These are phyloP conservation scores for Tenualosa thibaudeaui DNA, from an alignment of 2,797 vertebrate species.

Conservation along the genomic window DNA sequence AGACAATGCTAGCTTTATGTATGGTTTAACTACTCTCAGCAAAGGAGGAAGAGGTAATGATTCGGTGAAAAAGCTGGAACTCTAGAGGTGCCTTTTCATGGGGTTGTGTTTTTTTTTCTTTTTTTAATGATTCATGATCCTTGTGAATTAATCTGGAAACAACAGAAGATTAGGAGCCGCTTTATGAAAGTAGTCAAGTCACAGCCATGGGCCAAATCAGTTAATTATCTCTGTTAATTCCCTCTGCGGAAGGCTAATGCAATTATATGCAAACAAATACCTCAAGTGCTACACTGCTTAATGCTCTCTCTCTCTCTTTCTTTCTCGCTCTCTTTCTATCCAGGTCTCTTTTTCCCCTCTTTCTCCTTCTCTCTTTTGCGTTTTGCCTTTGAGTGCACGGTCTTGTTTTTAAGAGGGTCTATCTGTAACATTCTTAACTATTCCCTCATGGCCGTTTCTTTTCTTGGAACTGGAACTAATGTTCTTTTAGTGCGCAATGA, in stretches of 20 bases:
- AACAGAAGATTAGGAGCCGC: slow-evolving; percentile 59
- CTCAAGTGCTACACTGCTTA: slow-evolving; percentile 61
- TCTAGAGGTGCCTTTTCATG: neutral
- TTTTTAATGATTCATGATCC: slow-evolving; percentile 36
- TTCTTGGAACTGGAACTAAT: slow-evolving; percentile 10
- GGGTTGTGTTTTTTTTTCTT: neutral
- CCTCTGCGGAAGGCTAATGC: slow-evolving; percentile 67
- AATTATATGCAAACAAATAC: slow-evolving; percentile 73
- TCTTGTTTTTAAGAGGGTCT: slow-evolving; percentile 48
- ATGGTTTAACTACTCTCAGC: slow-evolving; percentile 2
- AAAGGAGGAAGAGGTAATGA: neutral
- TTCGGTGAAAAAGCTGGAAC: neutral
- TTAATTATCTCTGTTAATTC: slow-evolving; percentile 74
- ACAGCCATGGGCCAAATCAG: slow-evolving; percentile 72
- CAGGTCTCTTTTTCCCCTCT: neutral
- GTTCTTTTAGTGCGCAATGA: neutral
- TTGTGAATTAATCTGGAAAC: slow-evolving; percentile 61
- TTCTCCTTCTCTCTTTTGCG: neutral
- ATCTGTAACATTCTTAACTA: slow-evolving; percentile 42
- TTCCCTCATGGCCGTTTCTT: slow-evolving; percentile 13
- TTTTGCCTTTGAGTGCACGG: slow-evolving; percentile 41
- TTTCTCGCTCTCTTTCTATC: slow-evolving; percentile 28
- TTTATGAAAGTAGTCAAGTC: slow-evolving; percentile 63
- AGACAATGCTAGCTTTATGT: neutral
- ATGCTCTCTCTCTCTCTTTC: slow-evolving; percentile 37